A percentile compares a stretch with the other conserved stretches of the same genome.
Evolutionary conservation across 2,797 vertebrate species (phyloP).

Genomic region (Threskiornis aethiopicus): DNA sequence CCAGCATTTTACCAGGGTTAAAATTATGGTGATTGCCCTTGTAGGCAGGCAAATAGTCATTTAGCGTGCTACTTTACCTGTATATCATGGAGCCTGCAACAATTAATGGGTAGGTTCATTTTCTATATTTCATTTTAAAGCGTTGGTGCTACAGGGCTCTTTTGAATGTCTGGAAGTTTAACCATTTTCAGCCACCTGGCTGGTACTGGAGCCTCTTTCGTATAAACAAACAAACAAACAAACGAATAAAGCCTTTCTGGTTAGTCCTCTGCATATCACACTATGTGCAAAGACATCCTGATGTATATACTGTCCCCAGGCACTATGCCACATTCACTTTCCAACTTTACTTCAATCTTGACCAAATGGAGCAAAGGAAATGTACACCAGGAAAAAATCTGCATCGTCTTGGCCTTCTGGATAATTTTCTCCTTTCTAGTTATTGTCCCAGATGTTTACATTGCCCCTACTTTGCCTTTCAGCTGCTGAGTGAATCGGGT

Average conservation of each 20-base stretch:
- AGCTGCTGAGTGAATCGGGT: background rate
- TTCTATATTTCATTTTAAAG: background rate
- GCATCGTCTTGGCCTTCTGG: background rate
- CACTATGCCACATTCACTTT: background rate
- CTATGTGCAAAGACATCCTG: background rate
- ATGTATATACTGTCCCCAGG: background rate
- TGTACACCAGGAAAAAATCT: background rate
- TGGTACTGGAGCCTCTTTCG: background rate
- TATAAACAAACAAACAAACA: background rate
- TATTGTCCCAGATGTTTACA: background rate
- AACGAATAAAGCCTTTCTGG: background rate
- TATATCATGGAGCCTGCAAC: background rate
- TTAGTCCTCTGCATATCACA: background rate
- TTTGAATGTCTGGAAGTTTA: background rate
- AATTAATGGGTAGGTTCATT: background rate
- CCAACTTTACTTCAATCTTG: background rate
- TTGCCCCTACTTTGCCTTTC: background rate
- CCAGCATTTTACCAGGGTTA: background rate
- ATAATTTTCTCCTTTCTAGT: background rate
- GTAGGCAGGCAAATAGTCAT: background rate
- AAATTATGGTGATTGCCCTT: constrained; percentile 18
- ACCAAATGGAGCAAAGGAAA: background rate
- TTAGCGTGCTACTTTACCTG: background rate
- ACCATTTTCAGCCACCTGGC: background rate
- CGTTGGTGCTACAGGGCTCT: background rate